Evolutionary conservation across 2,113 vertebrate species (phyloP).

Genomic region (Physeter macrocephalus): DNA sequence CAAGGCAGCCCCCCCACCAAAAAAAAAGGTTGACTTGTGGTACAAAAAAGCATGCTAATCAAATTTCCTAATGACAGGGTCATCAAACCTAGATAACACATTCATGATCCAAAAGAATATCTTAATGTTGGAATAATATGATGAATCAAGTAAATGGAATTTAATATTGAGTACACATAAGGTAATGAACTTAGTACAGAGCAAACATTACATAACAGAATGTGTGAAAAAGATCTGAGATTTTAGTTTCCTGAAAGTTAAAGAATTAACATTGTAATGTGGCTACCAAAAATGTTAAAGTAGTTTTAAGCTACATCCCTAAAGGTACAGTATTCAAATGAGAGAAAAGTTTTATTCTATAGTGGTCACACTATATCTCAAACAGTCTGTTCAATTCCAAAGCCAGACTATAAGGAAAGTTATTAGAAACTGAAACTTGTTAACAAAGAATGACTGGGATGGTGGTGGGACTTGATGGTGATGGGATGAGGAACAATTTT

Average conservation of each 20-base stretch:
- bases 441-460: not conserved
- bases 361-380: not conserved
- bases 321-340: not conserved
- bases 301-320: not conserved
- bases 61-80: not conserved
- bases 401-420: not conserved
- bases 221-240: not conserved
- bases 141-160: not conserved
- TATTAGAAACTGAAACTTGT: not conserved
- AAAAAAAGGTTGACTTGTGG: no score
- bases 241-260: not conserved
- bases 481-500: not conserved
- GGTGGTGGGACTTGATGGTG: not conserved
- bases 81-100: not conserved
- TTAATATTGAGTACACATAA: not conserved
- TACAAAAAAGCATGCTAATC: not conserved
- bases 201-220: not conserved
- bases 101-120: not conserved
- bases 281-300: not conserved
- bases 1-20: no score
- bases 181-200: not conserved
- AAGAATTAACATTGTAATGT: not conserved
- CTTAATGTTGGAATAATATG: not conserved
- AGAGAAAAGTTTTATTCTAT: not conserved
- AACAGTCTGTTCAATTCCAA: not conserved